Conservation (phyloP, 2,888 invertebrate genomes). For the Drosophila buzzatii region DNA sequence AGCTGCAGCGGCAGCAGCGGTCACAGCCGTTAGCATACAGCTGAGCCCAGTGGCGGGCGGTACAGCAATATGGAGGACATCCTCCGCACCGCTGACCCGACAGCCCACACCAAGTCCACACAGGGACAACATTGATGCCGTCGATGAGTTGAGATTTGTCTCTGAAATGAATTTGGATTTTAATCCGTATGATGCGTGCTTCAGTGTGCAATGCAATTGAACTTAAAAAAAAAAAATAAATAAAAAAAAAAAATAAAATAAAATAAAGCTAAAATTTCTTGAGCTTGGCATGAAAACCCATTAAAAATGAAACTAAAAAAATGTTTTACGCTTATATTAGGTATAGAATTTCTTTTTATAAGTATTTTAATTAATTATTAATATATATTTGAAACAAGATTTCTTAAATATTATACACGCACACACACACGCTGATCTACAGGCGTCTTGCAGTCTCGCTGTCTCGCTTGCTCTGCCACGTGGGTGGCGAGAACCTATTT, state of each 20-base stretch:
- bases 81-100: constrained; percentile 11
- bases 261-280: background rate
- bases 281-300: no score
- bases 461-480: no score
- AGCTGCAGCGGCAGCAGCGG: constrained; percentile 7
- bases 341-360: no score
- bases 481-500: no score
- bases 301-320: no score
- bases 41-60: background rate
- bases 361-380: background rate
- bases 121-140: constrained; percentile 3
- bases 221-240: background rate
- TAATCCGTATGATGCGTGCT: constrained; percentile 61
- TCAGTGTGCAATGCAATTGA: constrained; percentile 22
- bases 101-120: constrained; percentile 12
- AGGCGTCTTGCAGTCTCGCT: no score
- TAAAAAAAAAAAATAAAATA: background rate
- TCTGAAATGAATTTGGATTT: constrained; percentile 57
- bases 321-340: no score
- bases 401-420: background rate
- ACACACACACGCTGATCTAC: no score
- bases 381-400: background rate
- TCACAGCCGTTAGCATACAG: background rate
- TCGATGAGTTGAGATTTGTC: constrained; percentile 21
- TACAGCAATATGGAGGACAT: background rate